Conservation (phyloP, 1,140 invertebrate genomes). For the Eupristina koningsbergeri region DNA sequence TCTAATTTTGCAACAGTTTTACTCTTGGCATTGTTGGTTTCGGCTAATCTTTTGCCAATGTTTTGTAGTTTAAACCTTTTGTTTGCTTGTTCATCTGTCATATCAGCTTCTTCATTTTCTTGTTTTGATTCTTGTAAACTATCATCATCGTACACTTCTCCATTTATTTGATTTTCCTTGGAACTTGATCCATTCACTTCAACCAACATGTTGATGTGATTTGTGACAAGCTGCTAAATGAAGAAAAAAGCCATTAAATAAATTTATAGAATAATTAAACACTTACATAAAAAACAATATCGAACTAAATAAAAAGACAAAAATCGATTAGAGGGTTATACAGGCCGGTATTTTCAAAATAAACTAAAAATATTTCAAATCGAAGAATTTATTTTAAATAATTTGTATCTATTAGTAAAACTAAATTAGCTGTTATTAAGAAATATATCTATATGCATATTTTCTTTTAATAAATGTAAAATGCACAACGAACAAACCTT, state of each 20-base stretch:
- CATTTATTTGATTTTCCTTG: conserved; percentile 9
- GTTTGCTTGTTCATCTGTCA: conserved; percentile 32
- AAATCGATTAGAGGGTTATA: not conserved
- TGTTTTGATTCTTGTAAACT: conserved; percentile 21
- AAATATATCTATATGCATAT: not conserved
- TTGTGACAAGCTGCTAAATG: not conserved
- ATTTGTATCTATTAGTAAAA: not conserved
- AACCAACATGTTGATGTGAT: conserved; percentile 7
- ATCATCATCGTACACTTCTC: conserved; percentile 32
- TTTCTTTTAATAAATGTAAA: not conserved
- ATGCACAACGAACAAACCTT: conserved; percentile 15
- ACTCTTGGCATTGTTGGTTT: conserved; percentile 8
- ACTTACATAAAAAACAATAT: not conserved
- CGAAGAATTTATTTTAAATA: not conserved
- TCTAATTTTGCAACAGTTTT: conserved; percentile 23
- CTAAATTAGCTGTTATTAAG: not conserved
- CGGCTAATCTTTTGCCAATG: not conserved
- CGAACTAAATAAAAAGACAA: not conserved
- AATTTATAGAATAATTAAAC: not conserved
- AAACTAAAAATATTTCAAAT: not conserved
- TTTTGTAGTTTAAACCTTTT: conserved; percentile 33
- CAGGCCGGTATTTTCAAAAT: not conserved
- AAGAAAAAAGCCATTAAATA: not conserved
- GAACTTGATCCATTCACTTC: not conserved
- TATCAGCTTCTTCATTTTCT: conserved; percentile 22